Evolutionary conservation across 2,113 vertebrate species (phyloP), one percentile per base, ranked within the genome.

Genomic region (Meles meles): DNA sequence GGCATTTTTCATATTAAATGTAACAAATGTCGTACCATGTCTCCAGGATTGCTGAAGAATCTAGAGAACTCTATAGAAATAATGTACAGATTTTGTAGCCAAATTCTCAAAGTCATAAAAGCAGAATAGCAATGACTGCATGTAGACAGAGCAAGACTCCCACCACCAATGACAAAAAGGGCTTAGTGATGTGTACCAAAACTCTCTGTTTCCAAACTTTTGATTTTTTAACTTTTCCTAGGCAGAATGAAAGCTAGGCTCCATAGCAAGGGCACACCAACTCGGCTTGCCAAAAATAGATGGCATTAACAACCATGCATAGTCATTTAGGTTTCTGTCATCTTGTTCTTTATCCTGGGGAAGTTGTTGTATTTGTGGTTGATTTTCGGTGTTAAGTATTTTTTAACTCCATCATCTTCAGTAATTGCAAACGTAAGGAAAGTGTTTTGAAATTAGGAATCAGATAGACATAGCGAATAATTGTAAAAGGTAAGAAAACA

Each of bases 41-140:
- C 81, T 85, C 71, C 89, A 94, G 82, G 55, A 96, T 49, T 67
- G n/a, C 61, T 72, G 69, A 96, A 63, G 79, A 79, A 67, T 90
- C 92, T 76, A 96, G 29, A 92, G 80, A 88, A 80, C 69, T 1
- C 59, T 61, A 61, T 3, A 59, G 23, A 61, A 61, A 27, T 61
- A 61, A 27, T 61, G 23, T 25, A 61, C 25, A 61, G 25, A 61
- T 27, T 61, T 61, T 61, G 59, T 10, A 80, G 49, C 76, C 74
- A 90, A 63, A 96, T 80, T 52, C 69, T 71, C 88, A 49, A 87
- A 71, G 39, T 92, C 84, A 90, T 91, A 95, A 93, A 89, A 93
- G 72, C 21, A 71, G 72, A 95, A 67, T 1, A 65, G 42, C 42
- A 44, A 44, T 12, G 14, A 72, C 65, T 57, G 23, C 34, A 49